These are phyloP conservation scores for Caenorhabditis briggsae DNA, from an alignment of 1,140 invertebrate species.

Conservation along the genomic window DNA sequence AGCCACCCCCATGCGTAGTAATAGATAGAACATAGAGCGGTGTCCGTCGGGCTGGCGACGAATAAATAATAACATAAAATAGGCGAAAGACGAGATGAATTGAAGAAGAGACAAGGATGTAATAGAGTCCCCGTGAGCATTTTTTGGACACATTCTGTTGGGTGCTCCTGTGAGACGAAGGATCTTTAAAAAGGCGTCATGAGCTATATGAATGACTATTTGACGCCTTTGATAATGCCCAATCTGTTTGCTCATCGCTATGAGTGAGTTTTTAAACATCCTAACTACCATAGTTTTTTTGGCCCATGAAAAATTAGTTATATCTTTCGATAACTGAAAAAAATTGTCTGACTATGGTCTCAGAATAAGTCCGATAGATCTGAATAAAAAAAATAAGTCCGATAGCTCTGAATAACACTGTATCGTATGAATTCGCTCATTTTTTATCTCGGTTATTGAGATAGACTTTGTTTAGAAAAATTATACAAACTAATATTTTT, in stretches of 20 bases:
- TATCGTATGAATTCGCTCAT: no score
- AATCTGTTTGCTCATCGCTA: conserved; percentile 27
- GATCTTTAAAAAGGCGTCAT: conserved; percentile 1
- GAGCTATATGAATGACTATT: conserved; percentile 41
- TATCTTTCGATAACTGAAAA: no score
- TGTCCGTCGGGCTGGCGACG: conserved; percentile 31
- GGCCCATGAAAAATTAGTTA: no score
- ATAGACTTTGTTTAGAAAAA: no score
- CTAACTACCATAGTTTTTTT: no score
- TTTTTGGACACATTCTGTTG: conserved; percentile 42
- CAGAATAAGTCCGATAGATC: no score
- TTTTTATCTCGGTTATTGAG: no score
- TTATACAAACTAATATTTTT: no score
- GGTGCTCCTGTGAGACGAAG: background rate
- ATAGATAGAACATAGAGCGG: conserved; percentile 44
- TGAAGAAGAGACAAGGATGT: conserved; percentile 44
- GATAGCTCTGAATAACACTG: no score
- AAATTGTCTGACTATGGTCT: no score
- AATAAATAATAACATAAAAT: conserved; percentile 56
- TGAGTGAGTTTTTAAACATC: conserved; percentile 9
- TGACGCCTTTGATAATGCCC: conserved; percentile 24
- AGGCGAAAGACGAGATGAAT: conserved; percentile 50
- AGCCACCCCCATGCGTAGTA: background rate
- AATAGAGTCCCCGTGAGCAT: conserved; percentile 53
- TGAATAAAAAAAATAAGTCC: no score